These are phyloP conservation scores for Antheraea assamensis DNA, from an alignment of 2,888 invertebrate genomes.

Conservation along the genomic window DNA sequence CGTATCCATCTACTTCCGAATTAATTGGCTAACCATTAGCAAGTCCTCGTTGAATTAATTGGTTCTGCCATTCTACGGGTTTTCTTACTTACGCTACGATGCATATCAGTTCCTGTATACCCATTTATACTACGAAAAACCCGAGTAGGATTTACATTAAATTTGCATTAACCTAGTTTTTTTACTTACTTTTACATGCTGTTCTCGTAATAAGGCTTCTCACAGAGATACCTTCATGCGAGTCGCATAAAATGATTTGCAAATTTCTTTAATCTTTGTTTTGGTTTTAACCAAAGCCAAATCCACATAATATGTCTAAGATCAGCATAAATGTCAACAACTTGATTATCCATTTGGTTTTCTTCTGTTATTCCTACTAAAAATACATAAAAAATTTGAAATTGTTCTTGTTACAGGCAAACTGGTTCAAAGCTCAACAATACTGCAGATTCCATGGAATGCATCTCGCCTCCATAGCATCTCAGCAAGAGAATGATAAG, in stretches of 20 bases:
- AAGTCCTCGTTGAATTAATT: conserved; percentile 20
- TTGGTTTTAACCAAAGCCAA: too few relatives aligned
- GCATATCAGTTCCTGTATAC: neutral
- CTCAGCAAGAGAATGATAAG: conserved; percentile 95
- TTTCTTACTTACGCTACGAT: conserved; percentile 5
- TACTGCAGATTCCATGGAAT: conserved; percentile 96
- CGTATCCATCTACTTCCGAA: neutral
- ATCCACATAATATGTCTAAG: neutral
- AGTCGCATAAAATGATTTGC: neutral
- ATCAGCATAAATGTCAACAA: neutral
- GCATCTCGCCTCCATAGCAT: conserved; percentile 94
- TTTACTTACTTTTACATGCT: neutral
- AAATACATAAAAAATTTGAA: neutral
- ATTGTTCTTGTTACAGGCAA: conserved; percentile 85
- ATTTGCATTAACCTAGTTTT: neutral
- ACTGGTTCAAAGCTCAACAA: conserved; percentile 96
- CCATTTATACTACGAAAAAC: neutral
- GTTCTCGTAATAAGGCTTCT: neutral
- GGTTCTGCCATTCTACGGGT: conserved; percentile 7
- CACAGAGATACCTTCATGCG: neutral
- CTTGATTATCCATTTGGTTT: neutral
- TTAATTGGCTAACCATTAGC: conserved; percentile 21
- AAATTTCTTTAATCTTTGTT: neutral
- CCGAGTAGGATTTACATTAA: neutral
- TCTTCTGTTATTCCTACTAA: neutral